A percentile compares a stretch with the other conserved stretches of the same genome.
These are phyloP conservation scores for Semnornis frantzii DNA, from an alignment of 2,113 vertebrate species.

Conservation along the genomic window DNA sequence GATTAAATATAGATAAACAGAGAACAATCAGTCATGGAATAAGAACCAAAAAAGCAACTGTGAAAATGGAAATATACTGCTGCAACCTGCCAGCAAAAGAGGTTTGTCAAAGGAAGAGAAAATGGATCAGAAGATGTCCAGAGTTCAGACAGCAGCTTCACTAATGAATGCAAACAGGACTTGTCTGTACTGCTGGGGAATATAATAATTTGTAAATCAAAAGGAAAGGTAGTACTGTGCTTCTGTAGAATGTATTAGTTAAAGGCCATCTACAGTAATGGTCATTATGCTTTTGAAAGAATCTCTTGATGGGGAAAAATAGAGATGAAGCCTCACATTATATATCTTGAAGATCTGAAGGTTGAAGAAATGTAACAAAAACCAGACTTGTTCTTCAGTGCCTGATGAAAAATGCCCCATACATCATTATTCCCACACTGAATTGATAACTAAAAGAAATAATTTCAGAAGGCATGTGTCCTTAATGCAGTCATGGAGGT, in stretches of 20 bases:
- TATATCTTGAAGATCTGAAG: background rate
- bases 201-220: background rate
- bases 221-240: background rate
- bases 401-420: background rate
- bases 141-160: background rate
- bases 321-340: background rate
- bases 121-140: background rate
- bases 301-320: background rate
- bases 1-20: conserved; percentile 31
- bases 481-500: background rate
- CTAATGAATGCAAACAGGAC: background rate
- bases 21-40: background rate
- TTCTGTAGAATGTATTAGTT: background rate
- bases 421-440: background rate
- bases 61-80: conserved; percentile 8
- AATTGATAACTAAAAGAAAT: background rate
- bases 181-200: background rate
- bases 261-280: background rate
- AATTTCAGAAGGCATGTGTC: background rate
- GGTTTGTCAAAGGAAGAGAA: background rate
- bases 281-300: background rate
- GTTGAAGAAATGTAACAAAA: background rate
- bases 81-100: background rate
- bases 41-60: conserved; percentile 23
- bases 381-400: background rate